phyloP scores from a whole-genome alignment of 2,113 vertebrate species.

The Meriones unguiculatus region DNA sequence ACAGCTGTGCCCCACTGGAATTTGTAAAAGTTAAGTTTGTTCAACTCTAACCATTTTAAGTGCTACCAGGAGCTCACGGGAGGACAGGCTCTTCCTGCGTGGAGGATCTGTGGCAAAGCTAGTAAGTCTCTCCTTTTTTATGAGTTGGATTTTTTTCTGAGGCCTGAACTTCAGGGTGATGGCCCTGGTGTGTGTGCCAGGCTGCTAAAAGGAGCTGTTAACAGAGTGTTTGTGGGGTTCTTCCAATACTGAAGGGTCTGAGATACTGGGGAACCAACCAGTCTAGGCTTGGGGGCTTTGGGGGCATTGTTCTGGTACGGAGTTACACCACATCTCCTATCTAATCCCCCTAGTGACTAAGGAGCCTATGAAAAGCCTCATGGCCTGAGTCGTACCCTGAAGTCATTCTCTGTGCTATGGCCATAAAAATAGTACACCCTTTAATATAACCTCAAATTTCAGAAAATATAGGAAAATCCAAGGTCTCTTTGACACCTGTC shows the following conservation, averaged over 20 bases:
- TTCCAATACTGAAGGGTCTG: not conserved
- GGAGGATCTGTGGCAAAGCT: not conserved
- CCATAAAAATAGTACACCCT: not conserved
- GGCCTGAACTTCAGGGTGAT: not conserved
- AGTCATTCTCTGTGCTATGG: not conserved
- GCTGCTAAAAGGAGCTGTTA: conserved; percentile 10
- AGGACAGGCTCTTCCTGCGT: conserved; percentile 6
- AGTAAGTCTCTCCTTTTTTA: not conserved
- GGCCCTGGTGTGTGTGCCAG: not conserved
- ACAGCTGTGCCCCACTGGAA: not conserved
- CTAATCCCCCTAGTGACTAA: not conserved
- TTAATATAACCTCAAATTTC: conserved; percentile 7
- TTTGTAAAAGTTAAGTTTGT: not conserved
- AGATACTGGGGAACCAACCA: not conserved
- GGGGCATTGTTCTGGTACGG: not conserved
- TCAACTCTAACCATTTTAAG: not conserved
- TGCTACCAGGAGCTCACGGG: not conserved
- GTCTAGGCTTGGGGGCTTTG: not conserved
- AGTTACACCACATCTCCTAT: not conserved
- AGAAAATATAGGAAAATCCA: conserved; percentile 10
- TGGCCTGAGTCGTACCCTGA: not conserved
- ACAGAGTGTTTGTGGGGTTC: not conserved
- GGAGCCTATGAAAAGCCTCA: not conserved
- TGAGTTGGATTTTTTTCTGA: not conserved
- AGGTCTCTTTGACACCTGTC: not conserved